Conservation (phyloP, 2,888 invertebrate species). For the Palloptera scutellata region DNA sequence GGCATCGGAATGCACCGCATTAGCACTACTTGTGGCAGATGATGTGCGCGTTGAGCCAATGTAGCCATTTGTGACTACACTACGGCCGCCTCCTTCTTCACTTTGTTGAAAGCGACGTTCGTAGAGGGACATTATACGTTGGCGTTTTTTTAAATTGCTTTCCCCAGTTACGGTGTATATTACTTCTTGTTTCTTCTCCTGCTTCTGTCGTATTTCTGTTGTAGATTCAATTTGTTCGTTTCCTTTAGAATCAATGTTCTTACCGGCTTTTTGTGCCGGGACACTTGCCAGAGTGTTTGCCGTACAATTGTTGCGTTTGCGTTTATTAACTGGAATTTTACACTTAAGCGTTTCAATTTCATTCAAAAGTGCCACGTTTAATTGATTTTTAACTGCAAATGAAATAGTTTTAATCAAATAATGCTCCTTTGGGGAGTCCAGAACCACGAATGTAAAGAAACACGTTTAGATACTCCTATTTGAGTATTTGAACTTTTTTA, state of each 20-base stretch:
- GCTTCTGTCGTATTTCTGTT: background rate
- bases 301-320: conserved; percentile 37
- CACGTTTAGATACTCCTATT: too few relatives aligned
- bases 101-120: conserved; percentile 59
- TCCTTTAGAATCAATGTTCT: background rate
- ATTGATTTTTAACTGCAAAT: conserved; percentile 30
- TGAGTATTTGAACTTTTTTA: too few relatives aligned
- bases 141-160: conserved; percentile 35
- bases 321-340: conserved; percentile 41
- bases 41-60: conserved; percentile 46
- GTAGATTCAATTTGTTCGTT: background rate
- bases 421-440: too few relatives aligned
- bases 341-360: conserved; percentile 39
- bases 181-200: background rate
- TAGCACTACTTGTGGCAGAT: conserved; percentile 32
- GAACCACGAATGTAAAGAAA: too few relatives aligned
- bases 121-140: conserved; percentile 59
- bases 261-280: conserved; percentile 20
- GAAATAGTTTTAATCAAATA: background rate
- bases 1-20: conserved; percentile 36
- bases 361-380: conserved; percentile 36
- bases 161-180: conserved; percentile 25
- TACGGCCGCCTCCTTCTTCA: conserved; percentile 50
- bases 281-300: conserved; percentile 15
- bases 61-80: conserved; percentile 54